Base-by-base conservation (phyloP, 1,140 invertebrate genomes). In the Alviniconcha marisindica region DNA sequence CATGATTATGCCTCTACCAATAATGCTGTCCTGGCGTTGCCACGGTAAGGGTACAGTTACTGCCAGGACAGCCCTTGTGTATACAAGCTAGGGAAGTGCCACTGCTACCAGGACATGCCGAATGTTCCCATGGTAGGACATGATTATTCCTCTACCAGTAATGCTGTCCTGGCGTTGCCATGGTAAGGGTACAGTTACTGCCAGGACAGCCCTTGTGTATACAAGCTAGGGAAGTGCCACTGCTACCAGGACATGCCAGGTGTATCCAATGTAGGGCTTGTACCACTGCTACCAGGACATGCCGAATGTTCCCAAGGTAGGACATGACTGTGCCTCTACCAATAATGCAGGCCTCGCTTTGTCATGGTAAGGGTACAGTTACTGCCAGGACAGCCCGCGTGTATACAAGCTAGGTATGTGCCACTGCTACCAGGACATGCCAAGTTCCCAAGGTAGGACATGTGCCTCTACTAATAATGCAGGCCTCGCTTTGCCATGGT, bases 281-380 rank as follows among this genome's bases (percentile, higher is more conserved):
- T 84, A 74, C 54, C n/a, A 84, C 69, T 48, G 76, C 51, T 77
- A 78, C 28, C 42, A 78, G 24, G 69, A 74, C 28, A 24, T 21
- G 21, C 40, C 69, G 7, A 56, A 60, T 36, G 36, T 74, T 28
- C 56, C 74, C 54, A 79, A 54, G 44, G 82, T 83, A 48, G 66
- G 73, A n/a, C 36, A n/a, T 80, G 2, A 4, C 4, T 54, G 44
- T 77, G 44, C 28, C 28, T 44, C 12, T 24, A 14, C 10, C 51
- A 54, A 24, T 14, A 14, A 12, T 12, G 51, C 24, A 54, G 51
- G 10, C 10, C 60, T 66, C 5, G 5, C 60, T 5, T 5, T 12
- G 5, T 7, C 60, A 66, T 24, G 18, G 60, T 66, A 66, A 21
- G 21, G 28, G 60, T 66, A 7, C n/a, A 7, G 21, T 66, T 66